Base-by-base conservation (phyloP, 2,113 vertebrate species). In the Orthonyx spaldingii region DNA sequence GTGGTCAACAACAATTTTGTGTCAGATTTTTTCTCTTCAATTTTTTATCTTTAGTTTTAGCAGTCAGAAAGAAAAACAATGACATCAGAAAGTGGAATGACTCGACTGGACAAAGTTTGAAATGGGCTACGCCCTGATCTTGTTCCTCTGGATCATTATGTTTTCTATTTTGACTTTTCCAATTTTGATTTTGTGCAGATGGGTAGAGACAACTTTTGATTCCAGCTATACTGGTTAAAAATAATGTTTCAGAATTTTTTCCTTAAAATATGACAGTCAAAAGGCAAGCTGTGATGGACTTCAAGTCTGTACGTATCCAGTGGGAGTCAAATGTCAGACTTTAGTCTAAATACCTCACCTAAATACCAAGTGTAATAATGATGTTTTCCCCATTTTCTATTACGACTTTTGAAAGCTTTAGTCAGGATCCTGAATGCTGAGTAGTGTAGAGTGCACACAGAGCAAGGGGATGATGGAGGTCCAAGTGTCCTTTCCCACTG, bases 11-110 rank as follows among this genome's bases (percentile, higher is more conserved):
- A 16, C 55, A 39, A 65, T 23, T 70, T 81, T 72, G 11, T 6
- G 3, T n/a, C 70, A 19, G 19, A 28, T 47, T 50, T 44, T 71
- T 37, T 0, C 12, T 1, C 7, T 13, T 6, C 2, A 32, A 6
- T 57, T 68, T 3, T 23, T 72, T 69, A 9, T 50, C 11, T 79
- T 75, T 65, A 30, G 11, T 77, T 76, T 88, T 66, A 59, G 13
- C 9, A 22, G 13, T 41, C 39, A 47, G 81, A 65, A 50, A 35
- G 16, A 71, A 66, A 6, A 80, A 41, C 41, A 83, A 33, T 35
- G 7, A 80, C 76, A 44, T 71, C 15, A 56, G 53, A 56, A 75
- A 60, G 14, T n/a, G 15, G 56, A 37, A 26, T 28, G 7, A 47
- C 26, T 87, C 26, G 77, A 10, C 0, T 59, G 56, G 30, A 39